Base-by-base conservation (phyloP, 2,888 invertebrate species). In the Limnephilus rhombicus region DNA sequence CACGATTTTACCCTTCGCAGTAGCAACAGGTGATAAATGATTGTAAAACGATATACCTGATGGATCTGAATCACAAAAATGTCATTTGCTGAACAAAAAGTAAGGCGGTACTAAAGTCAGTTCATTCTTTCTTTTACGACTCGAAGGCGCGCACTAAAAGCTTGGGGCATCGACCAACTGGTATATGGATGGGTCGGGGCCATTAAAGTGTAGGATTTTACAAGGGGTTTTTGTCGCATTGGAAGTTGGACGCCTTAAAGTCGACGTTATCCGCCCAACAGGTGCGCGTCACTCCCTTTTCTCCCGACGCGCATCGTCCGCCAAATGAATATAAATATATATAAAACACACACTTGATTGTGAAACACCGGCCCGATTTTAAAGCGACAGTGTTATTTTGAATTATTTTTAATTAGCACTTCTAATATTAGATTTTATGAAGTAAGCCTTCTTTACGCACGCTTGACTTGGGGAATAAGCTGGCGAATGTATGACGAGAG, bases 201-300 rank as follows among this genome's bases (percentile, higher is more conserved):
- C 24, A 31, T 88, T 24, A 68, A 88, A 37, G 24, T 68, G 88
- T 80, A n/a, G 80, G 88, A 89, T 89, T 89, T 87, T 89, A 89
- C 12, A 3, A 80, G 49, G 68, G 88, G 18, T n/a, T 89, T 89
- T 68, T 80, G 80, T 80, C 11, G 68, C 53, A 89, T 24, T 80
- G 18, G 68, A 88, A 80, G 34, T 89, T 89, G 5, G 88, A 80
- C 80, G 88, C 37, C 80, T 80, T 41, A 53, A 31, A 15, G 53
- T 29, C 11, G 37, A 24, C 18, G 80, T 80, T 88, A 89, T 53
- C 34, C 68, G 80, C 2, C 11, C 80, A 80, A 80, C 88, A 89
- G 88, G 88, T 89, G 88, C 80, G 41, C 88, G n/a, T 89, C 80
- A 37, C 68, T 80, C 24, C 37, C 13, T 7, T 18, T 82, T 68